Percentiles rank a stretch among this genome's conserved stretches.
phyloP scores from a whole-genome alignment of 2,113 vertebrate species.

The Castor canadensis region DNA sequence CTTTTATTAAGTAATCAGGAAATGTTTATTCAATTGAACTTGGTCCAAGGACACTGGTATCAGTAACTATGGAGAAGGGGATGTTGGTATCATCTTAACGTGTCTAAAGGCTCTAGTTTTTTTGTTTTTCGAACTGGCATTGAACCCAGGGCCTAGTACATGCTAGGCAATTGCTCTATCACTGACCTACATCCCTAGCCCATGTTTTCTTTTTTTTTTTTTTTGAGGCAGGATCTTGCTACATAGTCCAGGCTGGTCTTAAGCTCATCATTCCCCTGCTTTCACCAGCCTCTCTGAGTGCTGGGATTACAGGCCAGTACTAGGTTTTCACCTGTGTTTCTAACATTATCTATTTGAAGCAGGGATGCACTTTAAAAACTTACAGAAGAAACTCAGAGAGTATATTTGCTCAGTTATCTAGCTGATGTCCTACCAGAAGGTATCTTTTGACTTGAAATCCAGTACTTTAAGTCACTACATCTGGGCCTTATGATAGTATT shows the following conservation, averaged over 20 bases:
- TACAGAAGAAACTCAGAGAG: too few relatives aligned
- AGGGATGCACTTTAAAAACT: background rate
- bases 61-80: conserved; percentile 3
- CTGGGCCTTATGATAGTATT: too few relatives aligned
- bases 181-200: background rate
- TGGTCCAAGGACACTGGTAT: conserved; percentile 44
- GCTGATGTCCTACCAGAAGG: too few relatives aligned
- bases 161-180: background rate
- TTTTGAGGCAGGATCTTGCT: background rate
- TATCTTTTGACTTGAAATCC: too few relatives aligned
- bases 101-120: conserved; percentile 19
- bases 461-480: too few relatives aligned
- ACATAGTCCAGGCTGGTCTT: too few relatives aligned
- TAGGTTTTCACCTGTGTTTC: conserved; percentile 2
- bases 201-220: background rate
- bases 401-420: too few relatives aligned
- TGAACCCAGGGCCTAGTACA: background rate
- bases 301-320: background rate
- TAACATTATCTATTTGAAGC: background rate
- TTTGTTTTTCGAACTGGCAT: background rate
- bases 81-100: conserved; percentile 27
- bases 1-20: conserved; percentile 34
- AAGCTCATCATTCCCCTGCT: background rate
- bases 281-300: background rate
- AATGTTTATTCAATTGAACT: conserved; percentile 59